These are phyloP conservation scores for Aegypius monachus DNA, from an alignment of 2,113 vertebrate species.

Conservation along the genomic window DNA sequence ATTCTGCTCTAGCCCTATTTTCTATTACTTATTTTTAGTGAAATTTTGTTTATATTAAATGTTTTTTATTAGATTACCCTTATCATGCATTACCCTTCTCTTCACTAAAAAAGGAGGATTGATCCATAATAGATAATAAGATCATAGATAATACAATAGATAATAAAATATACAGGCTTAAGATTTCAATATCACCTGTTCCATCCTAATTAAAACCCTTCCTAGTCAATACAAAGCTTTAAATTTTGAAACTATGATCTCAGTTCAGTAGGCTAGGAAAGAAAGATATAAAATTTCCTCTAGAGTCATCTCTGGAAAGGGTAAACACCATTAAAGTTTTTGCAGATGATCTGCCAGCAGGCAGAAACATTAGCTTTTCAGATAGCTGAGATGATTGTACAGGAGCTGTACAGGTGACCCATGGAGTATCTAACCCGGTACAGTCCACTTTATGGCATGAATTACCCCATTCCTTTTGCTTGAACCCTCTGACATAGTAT, in stretches of 20 bases:
- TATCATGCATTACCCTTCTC: background rate
- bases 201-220: background rate
- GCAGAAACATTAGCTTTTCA: background rate
- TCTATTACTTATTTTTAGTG: background rate
- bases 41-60: background rate
- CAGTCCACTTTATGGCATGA: background rate
- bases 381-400: background rate
- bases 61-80: background rate
- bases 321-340: background rate
- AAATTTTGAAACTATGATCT: background rate
- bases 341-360: background rate
- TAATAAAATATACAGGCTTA: background rate
- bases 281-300: background rate
- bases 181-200: background rate
- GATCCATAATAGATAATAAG: background rate
- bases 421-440: background rate
- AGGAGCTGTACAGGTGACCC: background rate
- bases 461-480: background rate
- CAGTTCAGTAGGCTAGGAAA: background rate
- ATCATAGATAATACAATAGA: background rate
- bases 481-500: background rate
- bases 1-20: background rate
- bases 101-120: background rate
- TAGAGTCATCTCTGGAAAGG: background rate
- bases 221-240: background rate